These are phyloP conservation scores for Chaetodon trifascialis DNA, from an alignment of 2,113 vertebrate genomes.

Conservation along the genomic window DNA sequence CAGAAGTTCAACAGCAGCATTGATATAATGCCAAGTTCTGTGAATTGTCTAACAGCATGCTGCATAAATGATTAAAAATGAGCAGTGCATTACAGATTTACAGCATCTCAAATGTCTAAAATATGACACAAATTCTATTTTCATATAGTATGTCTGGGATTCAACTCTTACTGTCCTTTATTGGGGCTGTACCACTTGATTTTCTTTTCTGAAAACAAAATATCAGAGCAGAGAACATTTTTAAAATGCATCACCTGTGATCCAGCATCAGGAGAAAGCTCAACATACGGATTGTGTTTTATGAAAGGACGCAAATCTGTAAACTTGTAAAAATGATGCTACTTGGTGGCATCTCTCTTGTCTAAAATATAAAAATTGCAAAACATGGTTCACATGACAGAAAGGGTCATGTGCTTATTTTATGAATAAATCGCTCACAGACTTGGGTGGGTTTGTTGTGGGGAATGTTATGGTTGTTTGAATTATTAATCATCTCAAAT, in stretches of 20 bases:
- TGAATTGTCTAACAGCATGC: not conserved
- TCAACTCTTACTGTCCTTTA: not conserved
- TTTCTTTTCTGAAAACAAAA: not conserved
- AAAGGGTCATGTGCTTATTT: not conserved
- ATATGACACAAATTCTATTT: not conserved
- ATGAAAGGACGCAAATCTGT: not conserved
- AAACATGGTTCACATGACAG: not conserved
- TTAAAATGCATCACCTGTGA: not conserved
- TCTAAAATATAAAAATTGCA: not conserved
- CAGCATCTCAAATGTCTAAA: not conserved
- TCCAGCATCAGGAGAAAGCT: not conserved
- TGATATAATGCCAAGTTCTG: not conserved
- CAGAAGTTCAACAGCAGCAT: not conserved
- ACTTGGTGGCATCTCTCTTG: not conserved
- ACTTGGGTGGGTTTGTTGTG: not conserved
- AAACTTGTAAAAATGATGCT: not conserved
- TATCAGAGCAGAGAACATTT: not conserved
- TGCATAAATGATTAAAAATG: not conserved
- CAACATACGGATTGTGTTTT: not conserved
- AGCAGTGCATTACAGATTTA: not conserved
- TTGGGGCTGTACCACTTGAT: not conserved
- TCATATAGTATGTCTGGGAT: not conserved
- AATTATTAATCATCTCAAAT: conserved; percentile 12
- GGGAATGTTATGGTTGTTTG: not conserved
- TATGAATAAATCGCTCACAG: not conserved